phyloP scores from a whole-genome alignment of 2,888 invertebrate species.

The Bimastos eiseni region DNA sequence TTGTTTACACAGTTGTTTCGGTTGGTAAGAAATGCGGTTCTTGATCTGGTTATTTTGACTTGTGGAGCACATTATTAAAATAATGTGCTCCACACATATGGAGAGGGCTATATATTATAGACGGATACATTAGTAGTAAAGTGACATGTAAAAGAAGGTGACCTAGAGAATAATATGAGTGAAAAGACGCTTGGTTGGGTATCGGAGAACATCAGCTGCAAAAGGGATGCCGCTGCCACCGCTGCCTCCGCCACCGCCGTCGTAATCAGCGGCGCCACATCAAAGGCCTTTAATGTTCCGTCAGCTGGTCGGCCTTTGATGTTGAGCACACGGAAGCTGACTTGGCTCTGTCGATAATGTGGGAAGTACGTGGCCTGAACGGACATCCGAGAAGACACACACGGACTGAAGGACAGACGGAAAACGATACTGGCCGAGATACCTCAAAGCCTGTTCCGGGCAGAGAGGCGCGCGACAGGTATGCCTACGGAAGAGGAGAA shows the following conservation, averaged over 20 bases:
- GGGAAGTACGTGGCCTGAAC: slow-evolving; percentile 1
- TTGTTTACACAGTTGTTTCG: not conserved
- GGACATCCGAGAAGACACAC: not conserved
- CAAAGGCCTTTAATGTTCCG: slow-evolving; percentile 21
- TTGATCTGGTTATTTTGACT: not conserved
- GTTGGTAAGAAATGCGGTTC: not conserved
- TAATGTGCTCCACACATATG: too few species aligned
- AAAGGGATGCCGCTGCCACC: not conserved
- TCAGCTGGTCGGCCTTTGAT: not conserved
- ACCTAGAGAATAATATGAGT: not conserved
- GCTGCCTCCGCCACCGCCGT: not conserved
- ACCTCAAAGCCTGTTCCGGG: not conserved
- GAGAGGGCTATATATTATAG: not conserved
- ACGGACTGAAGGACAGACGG: not conserved
- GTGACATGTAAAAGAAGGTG: not conserved
- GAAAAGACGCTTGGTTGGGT: not conserved
- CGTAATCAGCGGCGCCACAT: not conserved
- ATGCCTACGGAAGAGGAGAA: slow-evolving; percentile 7
- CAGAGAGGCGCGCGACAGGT: not conserved
- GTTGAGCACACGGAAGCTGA: slow-evolving; percentile 1
- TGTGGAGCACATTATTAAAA: not conserved
- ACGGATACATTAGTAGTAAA: slow-evolving; percentile 13
- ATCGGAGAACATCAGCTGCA: slow-evolving; percentile 6
- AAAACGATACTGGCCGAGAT: not conserved
- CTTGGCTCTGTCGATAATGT: not conserved